Conservation (phyloP, 2,797 vertebrate genomes). For the Distichodus sexfasciatus region DNA sequence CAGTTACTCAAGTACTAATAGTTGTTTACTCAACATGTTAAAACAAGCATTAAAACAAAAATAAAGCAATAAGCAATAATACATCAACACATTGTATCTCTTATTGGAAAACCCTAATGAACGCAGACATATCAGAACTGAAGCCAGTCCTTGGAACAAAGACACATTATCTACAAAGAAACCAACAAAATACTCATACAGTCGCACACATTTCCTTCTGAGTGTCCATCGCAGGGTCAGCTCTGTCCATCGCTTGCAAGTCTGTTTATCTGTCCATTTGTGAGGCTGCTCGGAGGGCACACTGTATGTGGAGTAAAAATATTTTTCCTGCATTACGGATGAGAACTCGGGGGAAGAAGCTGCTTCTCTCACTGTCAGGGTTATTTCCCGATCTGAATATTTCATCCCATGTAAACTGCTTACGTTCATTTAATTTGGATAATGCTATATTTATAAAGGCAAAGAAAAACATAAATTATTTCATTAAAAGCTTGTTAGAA, state of each 20-base stretch:
- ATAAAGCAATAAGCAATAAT: too few relatives aligned
- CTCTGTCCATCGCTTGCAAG: background rate
- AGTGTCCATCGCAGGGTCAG: background rate
- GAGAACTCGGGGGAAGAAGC: background rate
- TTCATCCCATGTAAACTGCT: constrained; percentile 21
- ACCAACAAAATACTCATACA: too few relatives aligned
- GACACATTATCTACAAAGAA: too few relatives aligned
- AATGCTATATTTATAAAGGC: constrained; percentile 47
- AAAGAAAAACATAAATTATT: constrained; percentile 85
- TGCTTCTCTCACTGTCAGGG: background rate
- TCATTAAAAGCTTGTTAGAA: constrained; percentile 81
- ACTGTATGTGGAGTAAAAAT: background rate
- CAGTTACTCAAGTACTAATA: too few relatives aligned
- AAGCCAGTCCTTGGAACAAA: too few relatives aligned
- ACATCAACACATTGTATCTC: too few relatives aligned
- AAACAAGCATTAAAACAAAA: too few relatives aligned
- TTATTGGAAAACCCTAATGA: too few relatives aligned
- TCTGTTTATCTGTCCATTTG: background rate
- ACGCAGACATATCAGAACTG: too few relatives aligned
- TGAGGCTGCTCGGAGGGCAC: background rate
- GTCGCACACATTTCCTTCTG: background rate
- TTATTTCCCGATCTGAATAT: constrained; percentile 23
- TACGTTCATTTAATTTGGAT: constrained; percentile 35
- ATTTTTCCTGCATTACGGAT: background rate
- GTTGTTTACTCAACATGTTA: too few relatives aligned